Percentiles rank a stretch among this genome's conserved stretches.
These are phyloP conservation scores for Pelosia muscerda DNA, from an alignment of 2,888 invertebrate species.

Conservation along the genomic window DNA sequence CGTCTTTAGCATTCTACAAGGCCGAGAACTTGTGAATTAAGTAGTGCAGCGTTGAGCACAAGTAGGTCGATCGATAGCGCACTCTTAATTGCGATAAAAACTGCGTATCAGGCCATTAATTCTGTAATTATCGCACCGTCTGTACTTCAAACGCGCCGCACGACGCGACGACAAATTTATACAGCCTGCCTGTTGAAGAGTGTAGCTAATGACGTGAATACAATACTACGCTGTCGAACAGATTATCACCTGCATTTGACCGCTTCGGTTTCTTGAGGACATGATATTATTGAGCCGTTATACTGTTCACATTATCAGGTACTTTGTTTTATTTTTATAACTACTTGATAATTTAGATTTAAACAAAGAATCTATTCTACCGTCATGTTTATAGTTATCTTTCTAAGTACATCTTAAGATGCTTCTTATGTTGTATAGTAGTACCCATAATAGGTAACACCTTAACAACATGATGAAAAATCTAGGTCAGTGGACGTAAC, in stretches of 20 bases:
- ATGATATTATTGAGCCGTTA: constrained; percentile 31
- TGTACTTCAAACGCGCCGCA: constrained; percentile 74
- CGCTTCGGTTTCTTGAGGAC: constrained; percentile 23
- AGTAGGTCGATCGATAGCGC: constrained; percentile 71
- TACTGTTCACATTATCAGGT: constrained; percentile 29
- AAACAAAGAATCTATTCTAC: constrained; percentile 32
- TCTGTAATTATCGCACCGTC: constrained; percentile 75
- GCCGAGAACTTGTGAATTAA: constrained; percentile 70
- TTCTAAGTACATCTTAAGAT: constrained; percentile 22
- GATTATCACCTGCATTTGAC: constrained; percentile 25
- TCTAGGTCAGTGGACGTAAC: constrained; percentile 50
- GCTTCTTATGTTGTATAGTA: constrained; percentile 29
- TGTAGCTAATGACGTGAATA: constrained; percentile 55
- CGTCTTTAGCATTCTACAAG: constrained; percentile 51
- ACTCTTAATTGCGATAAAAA: constrained; percentile 77
- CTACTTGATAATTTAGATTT: constrained; percentile 43
- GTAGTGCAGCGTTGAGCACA: constrained; percentile 53
- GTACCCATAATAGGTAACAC: constrained; percentile 27
- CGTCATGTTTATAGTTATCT: constrained; percentile 12
- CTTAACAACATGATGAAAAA: constrained; percentile 32
- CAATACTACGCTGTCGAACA: constrained; percentile 43
- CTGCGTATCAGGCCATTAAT: constrained; percentile 72
- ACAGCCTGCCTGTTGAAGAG: constrained; percentile 51
- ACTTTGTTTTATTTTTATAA: constrained; percentile 31
- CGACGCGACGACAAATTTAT: constrained; percentile 62